These are phyloP conservation scores for Volucella inanis DNA, from an alignment of 2,888 invertebrate species.

Conservation along the genomic window DNA sequence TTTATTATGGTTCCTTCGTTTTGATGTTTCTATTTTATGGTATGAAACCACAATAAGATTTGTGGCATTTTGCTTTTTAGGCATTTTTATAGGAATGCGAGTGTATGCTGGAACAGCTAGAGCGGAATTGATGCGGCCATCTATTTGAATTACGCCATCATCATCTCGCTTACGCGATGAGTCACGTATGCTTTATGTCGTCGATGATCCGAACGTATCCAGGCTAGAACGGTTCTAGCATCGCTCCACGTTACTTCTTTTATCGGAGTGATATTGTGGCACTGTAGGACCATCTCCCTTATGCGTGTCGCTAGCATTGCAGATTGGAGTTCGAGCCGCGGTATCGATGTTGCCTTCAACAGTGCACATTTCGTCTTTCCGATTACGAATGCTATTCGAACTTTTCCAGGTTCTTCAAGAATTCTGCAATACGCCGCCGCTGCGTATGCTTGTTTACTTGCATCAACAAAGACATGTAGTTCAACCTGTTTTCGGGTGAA, in stretches of 20 bases:
- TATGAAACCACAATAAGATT: not conserved
- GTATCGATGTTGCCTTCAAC: constrained; percentile 29
- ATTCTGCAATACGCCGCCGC: constrained; percentile 64
- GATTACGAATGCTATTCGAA: constrained; percentile 31
- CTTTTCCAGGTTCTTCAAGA: constrained; percentile 19
- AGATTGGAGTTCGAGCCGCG: constrained; percentile 42
- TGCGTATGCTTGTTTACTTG: constrained; percentile 66
- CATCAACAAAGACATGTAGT: constrained; percentile 64
- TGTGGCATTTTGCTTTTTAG: not conserved
- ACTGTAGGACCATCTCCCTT: constrained; percentile 4
- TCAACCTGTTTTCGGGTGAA: constrained; percentile 35
- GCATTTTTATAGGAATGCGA: constrained; percentile 14
- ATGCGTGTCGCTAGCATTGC: constrained; percentile 31
- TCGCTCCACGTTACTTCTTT: constrained; percentile 42
- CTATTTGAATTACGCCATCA: too few relatives aligned
- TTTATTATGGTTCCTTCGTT: not conserved
- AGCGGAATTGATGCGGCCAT: too few relatives aligned
- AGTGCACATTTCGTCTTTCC: constrained; percentile 46
- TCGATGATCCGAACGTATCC: too few relatives aligned
- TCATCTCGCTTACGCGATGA: constrained; percentile 54
- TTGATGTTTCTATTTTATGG: constrained; percentile 17
- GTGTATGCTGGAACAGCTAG: not conserved
- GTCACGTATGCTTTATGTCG: too few relatives aligned
- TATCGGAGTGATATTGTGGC: constrained; percentile 20
- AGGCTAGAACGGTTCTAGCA: too few relatives aligned